Conservation (phyloP, 2,113 vertebrate genomes). For the Ophthalmolycus amberensis region DNA sequence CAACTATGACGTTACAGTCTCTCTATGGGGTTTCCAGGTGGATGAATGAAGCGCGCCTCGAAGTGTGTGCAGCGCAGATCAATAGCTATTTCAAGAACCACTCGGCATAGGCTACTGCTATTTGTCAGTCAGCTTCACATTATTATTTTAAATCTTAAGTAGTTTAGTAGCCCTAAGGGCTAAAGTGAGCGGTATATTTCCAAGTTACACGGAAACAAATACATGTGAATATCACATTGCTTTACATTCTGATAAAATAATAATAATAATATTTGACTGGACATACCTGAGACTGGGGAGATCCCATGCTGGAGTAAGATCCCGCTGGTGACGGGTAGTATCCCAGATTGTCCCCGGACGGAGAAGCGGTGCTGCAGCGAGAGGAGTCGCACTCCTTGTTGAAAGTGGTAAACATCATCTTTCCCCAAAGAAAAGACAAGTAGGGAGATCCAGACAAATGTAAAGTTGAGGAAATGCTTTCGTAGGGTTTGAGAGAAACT, state of each 20-base stretch:
- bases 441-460: slow-evolving; percentile 45
- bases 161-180: not conserved
- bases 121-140: not conserved
- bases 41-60: slow-evolving; percentile 52
- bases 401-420: slow-evolving; percentile 91
- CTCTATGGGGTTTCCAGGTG: slow-evolving; percentile 90
- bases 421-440: slow-evolving; percentile 22
- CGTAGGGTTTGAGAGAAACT: slow-evolving; percentile 32
- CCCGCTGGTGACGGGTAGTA: slow-evolving; percentile 90
- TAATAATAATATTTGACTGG: not conserved
- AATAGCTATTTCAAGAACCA: slow-evolving; percentile 19
- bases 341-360: slow-evolving; percentile 87
- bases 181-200: not conserved
- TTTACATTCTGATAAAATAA: not conserved
- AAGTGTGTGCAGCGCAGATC: slow-evolving; percentile 36
- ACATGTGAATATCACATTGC: not conserved
- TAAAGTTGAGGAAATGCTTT: slow-evolving; percentile 50
- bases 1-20: slow-evolving; percentile 87
- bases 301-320: slow-evolving; percentile 92
- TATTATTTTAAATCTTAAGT: not conserved
- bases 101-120: not conserved
- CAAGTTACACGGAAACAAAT: not conserved
- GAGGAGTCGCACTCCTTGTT: slow-evolving; percentile 92
- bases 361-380: slow-evolving; percentile 96
- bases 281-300: slow-evolving; percentile 90